A percentile compares a stretch with the other conserved stretches of the same genome.
Conservation (phyloP, 2,888 invertebrate genomes). For the Acleris holmiana region DNA sequence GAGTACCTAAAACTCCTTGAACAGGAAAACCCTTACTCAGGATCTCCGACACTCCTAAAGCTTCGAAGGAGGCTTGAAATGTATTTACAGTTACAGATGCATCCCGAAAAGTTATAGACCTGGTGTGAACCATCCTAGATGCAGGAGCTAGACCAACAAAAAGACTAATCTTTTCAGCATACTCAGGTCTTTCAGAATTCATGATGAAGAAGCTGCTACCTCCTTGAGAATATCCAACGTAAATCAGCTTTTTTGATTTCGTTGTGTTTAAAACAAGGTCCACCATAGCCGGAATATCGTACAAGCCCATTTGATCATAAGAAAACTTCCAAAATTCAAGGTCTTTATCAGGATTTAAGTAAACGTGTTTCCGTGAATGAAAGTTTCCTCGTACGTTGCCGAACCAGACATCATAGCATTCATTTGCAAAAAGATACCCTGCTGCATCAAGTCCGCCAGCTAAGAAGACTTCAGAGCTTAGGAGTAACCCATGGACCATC, state of each 20-base stretch:
- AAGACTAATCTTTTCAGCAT: slow-evolving; percentile 85
- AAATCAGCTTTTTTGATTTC: slow-evolving; percentile 55
- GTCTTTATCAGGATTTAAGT: slow-evolving; percentile 60
- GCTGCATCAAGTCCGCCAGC: slow-evolving; percentile 41
- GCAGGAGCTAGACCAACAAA: slow-evolving; percentile 88
- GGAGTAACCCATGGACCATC: slow-evolving; percentile 20
- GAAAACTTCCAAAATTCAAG: slow-evolving; percentile 85
- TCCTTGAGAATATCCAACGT: slow-evolving; percentile 91
- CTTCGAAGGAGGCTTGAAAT: background rate
- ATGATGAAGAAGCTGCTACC: slow-evolving; percentile 87
- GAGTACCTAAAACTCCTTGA: slow-evolving; percentile 5
- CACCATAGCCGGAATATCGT: slow-evolving; percentile 88
- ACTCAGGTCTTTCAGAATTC: slow-evolving; percentile 86
- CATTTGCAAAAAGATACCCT: slow-evolving; percentile 50
- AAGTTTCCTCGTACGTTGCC: slow-evolving; percentile 45
- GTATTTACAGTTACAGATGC: slow-evolving; percentile 41
- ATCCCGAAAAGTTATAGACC: slow-evolving; percentile 49
- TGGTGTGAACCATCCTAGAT: slow-evolving; percentile 70
- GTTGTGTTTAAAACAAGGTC: slow-evolving; percentile 63
- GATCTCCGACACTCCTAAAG: slow-evolving; percentile 19
- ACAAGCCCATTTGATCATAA: slow-evolving; percentile 90
- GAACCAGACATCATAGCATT: slow-evolving; percentile 46
- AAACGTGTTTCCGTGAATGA: slow-evolving; percentile 79
- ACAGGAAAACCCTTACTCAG: slow-evolving; percentile 3
- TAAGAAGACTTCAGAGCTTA: slow-evolving; percentile 11